Conservation (phyloP, 2,888 invertebrate species). For the Habroteleia sp. region DNA sequence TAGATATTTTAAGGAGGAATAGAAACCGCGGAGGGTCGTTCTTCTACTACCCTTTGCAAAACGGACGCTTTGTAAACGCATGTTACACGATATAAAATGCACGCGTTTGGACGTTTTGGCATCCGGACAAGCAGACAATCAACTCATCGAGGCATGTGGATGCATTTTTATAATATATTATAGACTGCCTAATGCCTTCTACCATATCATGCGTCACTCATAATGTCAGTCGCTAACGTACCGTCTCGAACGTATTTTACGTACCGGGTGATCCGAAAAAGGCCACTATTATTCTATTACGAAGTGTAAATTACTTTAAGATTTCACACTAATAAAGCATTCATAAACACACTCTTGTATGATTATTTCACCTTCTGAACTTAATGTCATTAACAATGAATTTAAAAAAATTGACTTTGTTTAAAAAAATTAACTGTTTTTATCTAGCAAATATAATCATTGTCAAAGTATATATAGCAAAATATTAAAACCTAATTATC, state of each 20-base stretch:
- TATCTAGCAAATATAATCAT: no score
- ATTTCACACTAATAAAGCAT: constrained; percentile 33
- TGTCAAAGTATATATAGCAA: no score
- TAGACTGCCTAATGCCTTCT: constrained; percentile 80
- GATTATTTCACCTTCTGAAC: no score
- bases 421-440: no score
- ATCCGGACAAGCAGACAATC: constrained; percentile 81
- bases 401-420: no score
- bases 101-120: constrained; percentile 81
- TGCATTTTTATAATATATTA: constrained; percentile 82
- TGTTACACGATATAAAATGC: constrained; percentile 80
- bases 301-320: constrained; percentile 49
- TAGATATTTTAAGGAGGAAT: constrained; percentile 53
- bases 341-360: no score
- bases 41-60: constrained; percentile 73
- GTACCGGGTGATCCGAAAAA: constrained; percentile 77
- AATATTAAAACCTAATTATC: no score
- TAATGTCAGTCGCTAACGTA: constrained; percentile 80
- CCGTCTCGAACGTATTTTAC: constrained; percentile 80
- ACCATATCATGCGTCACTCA: constrained; percentile 79
- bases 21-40: constrained; percentile 70
- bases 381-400: no score
- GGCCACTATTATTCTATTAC: constrained; percentile 55
- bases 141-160: constrained; percentile 81
- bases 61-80: constrained; percentile 74